These are phyloP conservation scores for Eilema depressum DNA, from an alignment of 2,888 invertebrate species.

Conservation along the genomic window DNA sequence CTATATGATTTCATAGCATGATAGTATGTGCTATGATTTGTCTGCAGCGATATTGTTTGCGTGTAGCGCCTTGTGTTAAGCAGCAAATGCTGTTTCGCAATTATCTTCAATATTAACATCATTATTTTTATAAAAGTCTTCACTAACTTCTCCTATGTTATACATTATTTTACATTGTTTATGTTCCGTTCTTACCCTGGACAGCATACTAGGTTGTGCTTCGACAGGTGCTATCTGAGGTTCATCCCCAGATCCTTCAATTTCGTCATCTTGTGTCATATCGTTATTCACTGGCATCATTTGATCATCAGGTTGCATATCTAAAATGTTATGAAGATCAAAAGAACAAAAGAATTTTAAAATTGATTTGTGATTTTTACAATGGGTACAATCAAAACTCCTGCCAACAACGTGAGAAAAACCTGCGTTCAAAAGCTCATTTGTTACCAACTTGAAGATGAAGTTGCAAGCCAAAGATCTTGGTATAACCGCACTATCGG, in stretches of 20 bases:
- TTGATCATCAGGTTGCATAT: conserved; percentile 35
- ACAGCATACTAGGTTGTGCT: conserved; percentile 55
- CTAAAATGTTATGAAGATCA: conserved; percentile 18
- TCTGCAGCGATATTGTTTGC: not conserved
- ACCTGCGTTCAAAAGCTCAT: too few relatives aligned
- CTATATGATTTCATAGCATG: not conserved
- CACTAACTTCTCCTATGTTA: not conserved
- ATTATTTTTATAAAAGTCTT: not conserved
- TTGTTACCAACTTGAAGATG: too few relatives aligned
- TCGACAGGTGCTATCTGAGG: conserved; percentile 62
- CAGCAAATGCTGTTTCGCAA: conserved; percentile 2
- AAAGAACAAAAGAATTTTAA: not conserved
- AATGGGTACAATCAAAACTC: too few relatives aligned
- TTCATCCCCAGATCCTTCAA: conserved; percentile 87
- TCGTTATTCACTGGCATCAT: conserved; percentile 48
- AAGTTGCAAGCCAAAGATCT: too few relatives aligned
- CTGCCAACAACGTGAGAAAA: too few relatives aligned
- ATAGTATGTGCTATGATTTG: not conserved
- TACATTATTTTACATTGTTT: not conserved
- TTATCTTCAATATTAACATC: conserved; percentile 5
- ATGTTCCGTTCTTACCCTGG: conserved; percentile 65
- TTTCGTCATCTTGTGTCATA: conserved; percentile 66
- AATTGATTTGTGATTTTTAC: not conserved
- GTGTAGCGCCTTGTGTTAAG: conserved; percentile 11
- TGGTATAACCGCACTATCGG: too few relatives aligned